phyloP scores from a whole-genome alignment of 1,140 invertebrate genomes.

The Amphibalanus amphitrite region DNA sequence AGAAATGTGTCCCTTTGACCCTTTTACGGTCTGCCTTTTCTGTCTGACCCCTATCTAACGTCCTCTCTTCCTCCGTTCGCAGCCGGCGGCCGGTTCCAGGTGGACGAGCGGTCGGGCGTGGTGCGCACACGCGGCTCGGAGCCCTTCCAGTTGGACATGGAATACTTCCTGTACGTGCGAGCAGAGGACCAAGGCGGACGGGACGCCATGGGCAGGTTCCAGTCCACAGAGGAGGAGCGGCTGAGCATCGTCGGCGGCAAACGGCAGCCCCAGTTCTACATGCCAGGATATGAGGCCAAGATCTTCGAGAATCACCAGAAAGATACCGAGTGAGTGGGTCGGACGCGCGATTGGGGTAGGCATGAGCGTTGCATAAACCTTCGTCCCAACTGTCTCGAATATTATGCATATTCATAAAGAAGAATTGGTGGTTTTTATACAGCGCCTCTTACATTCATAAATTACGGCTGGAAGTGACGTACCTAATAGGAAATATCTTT shows the following conservation, averaged over 20 bases:
- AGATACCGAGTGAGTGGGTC: constrained; percentile 68
- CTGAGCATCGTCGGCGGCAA: constrained; percentile 85
- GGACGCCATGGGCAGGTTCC: constrained; percentile 67
- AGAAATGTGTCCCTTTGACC: too few relatives aligned
- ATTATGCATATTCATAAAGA: too few relatives aligned
- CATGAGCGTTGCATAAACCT: constrained; percentile 5
- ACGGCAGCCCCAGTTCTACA: constrained; percentile 81
- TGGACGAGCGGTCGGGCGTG: constrained; percentile 79
- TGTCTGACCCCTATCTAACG: too few relatives aligned
- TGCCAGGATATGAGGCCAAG: constrained; percentile 79
- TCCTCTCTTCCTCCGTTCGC: constrained; percentile 12
- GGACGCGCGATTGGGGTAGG: constrained; percentile 3
- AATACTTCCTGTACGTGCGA: constrained; percentile 87
- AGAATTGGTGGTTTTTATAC: too few relatives aligned
- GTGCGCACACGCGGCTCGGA: constrained; percentile 79
- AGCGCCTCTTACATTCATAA: too few relatives aligned
- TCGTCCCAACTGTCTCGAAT: too few relatives aligned
- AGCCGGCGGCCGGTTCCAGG: constrained; percentile 62
- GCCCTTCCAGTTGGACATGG: constrained; percentile 85
- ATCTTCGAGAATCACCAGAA: constrained; percentile 92
- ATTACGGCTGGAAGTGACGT: too few relatives aligned
- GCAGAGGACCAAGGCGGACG: constrained; percentile 87
- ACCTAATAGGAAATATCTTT: too few relatives aligned
- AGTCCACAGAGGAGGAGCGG: constrained; percentile 75
- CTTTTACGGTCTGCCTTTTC: too few relatives aligned